Conservation (phyloP, 2,113 vertebrate genomes). For the Lasiurus cinereus region DNA sequence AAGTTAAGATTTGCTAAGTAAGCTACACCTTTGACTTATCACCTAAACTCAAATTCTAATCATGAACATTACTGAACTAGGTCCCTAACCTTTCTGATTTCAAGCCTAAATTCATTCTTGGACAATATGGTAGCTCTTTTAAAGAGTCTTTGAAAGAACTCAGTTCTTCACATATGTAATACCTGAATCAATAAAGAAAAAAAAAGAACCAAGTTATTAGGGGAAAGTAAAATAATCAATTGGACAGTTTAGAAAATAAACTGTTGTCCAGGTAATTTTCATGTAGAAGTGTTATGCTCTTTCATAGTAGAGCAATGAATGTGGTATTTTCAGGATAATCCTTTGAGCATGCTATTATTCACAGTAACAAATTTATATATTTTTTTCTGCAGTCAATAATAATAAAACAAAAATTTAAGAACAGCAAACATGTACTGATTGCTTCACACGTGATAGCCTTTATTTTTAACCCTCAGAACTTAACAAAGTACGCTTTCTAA, state of each 20-base stretch:
- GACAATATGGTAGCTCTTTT: neutral
- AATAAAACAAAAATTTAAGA: conserved; percentile 55
- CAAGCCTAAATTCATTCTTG: neutral
- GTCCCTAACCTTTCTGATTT: neutral
- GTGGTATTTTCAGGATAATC: conserved; percentile 11
- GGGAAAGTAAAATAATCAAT: conserved; percentile 40
- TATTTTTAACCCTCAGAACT: neutral
- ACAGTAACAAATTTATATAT: neutral
- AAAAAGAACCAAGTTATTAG: too few relatives aligned
- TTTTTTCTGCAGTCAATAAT: conserved; percentile 25
- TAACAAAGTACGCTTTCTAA: conserved; percentile 4
- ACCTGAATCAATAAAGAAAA: too few relatives aligned
- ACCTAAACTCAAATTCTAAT: conserved; percentile 12
- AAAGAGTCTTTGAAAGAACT: neutral
- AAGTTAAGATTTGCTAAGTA: conserved; percentile 41
- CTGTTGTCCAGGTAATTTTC: neutral
- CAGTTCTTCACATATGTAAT: neutral
- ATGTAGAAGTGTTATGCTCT: neutral
- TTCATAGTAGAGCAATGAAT: conserved; percentile 10
- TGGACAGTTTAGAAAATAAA: conserved; percentile 49
- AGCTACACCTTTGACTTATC: neutral
- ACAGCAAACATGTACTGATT: neutral
- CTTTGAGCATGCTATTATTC: neutral
- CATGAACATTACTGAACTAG: neutral
- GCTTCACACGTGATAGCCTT: neutral